Evolutionary conservation across 2,797 vertebrate genomes (phyloP).

Genomic region (Cyprinodon diabolis): DNA sequence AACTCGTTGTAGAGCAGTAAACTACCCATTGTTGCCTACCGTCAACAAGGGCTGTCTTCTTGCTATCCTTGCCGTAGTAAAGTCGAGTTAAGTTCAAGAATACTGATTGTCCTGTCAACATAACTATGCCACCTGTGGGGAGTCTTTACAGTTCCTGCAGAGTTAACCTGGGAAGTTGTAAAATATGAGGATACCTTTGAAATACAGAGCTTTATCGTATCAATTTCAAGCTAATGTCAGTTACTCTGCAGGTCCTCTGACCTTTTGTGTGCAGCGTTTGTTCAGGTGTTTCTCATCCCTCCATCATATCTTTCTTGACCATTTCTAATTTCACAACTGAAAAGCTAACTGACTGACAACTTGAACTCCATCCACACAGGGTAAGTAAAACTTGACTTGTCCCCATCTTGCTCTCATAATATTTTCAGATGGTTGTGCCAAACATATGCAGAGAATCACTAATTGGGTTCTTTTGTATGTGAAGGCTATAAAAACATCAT

Average conservation of each 20-base stretch:
- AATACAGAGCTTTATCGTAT: too few species aligned
- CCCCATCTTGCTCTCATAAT: conserved; percentile 59
- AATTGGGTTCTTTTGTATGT: conserved; percentile 56
- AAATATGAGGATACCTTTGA: too few species aligned
- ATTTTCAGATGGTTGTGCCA: conserved; percentile 53
- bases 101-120: too few species aligned
- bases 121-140: too few species aligned
- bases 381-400: conserved; percentile 32
- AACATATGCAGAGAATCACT: conserved; percentile 53
- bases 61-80: too few species aligned
- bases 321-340: conserved; percentile 32
- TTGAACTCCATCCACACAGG: conserved; percentile 10
- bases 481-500: conserved; percentile 70
- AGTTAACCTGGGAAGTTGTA: neutral
- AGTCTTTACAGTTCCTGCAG: neutral
- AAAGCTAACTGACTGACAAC: conserved; percentile 27
- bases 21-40: too few species aligned
- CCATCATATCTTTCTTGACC: conserved; percentile 7
- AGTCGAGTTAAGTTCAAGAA: too few species aligned
- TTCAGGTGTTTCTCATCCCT: conserved; percentile 37
- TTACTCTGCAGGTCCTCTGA: neutral
- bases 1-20: too few species aligned
- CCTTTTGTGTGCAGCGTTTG: conserved; percentile 38
- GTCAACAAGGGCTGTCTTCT: too few species aligned
- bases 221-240: neutral